Conservation (phyloP, 2,888 invertebrate genomes). For the Hylaea fasciaria region DNA sequence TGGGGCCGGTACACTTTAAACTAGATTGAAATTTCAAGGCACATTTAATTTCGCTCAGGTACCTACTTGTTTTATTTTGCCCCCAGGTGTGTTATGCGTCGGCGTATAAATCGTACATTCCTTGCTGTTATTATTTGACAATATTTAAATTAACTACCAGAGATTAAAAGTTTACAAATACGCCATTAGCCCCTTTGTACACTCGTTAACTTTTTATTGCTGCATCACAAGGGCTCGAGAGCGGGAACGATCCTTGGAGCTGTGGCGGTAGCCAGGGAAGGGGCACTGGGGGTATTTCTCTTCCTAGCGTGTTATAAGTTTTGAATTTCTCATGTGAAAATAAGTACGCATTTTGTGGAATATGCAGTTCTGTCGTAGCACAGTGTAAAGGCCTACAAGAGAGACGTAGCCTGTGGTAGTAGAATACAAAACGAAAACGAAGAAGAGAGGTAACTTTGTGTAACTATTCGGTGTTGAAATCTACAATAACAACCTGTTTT, state of each 20-base stretch:
- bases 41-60: too few species aligned
- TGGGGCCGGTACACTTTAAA: too few species aligned
- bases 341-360: too few species aligned
- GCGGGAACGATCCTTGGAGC: constrained; percentile 16
- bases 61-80: neutral
- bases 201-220: constrained; percentile 30
- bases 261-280: neutral
- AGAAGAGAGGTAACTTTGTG: too few species aligned
- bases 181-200: constrained; percentile 26
- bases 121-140: constrained; percentile 2
- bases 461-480: too few species aligned
- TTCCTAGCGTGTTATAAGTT: neutral
- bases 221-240: constrained; percentile 21
- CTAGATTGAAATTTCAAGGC: too few species aligned
- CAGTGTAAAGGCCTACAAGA: too few species aligned
- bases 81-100: constrained; percentile 1
- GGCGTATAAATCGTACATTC: constrained; percentile 5
- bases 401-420: too few species aligned
- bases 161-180: constrained; percentile 25
- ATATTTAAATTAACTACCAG: constrained; percentile 23
- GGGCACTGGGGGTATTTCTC: neutral
- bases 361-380: too few species aligned
- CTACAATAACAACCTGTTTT: too few species aligned
- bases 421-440: too few species aligned
- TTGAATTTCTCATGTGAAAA: too few species aligned